Conservation (phyloP, 2,797 vertebrate species). For the Scolopax rusticola region DNA sequence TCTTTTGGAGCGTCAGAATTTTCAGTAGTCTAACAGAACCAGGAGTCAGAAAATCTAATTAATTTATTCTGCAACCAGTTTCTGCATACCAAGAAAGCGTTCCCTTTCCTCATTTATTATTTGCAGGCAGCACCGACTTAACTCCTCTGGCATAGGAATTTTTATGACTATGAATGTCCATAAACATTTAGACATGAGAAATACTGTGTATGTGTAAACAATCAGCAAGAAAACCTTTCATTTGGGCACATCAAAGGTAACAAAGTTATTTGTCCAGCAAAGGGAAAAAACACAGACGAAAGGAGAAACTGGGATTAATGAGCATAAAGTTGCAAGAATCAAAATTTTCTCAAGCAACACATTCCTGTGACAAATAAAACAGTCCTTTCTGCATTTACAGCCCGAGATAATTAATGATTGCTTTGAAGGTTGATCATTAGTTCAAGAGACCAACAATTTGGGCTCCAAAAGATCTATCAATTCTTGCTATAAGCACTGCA, state of each 20-base stretch:
- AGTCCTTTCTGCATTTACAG: background rate
- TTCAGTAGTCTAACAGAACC: background rate
- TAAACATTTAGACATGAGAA: conserved; percentile 47
- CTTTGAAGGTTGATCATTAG: background rate
- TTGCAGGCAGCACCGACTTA: background rate
- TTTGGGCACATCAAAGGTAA: conserved; percentile 52
- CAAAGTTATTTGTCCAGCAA: background rate
- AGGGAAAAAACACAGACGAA: background rate
- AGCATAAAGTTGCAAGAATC: background rate
- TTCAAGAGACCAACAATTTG: background rate
- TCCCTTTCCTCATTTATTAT: background rate
- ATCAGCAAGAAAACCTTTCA: conserved; percentile 43
- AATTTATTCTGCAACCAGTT: background rate
- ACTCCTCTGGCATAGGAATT: background rate
- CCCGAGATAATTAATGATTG: background rate
- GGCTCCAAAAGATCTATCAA: background rate
- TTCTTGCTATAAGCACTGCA: background rate
- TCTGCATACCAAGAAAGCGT: background rate
- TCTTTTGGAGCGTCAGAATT: background rate
- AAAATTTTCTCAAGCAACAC: background rate
- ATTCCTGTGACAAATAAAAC: background rate
- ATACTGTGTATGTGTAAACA: conserved; percentile 18
- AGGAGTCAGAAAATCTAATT: background rate
- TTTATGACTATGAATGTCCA: conserved; percentile 10
- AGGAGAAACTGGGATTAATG: conserved; percentile 11